Evolutionary conservation across 2,888 invertebrate species (phyloP), one percentile per base, ranked within the genome.

Genomic region (Dyspetes luteomarginatus): DNA sequence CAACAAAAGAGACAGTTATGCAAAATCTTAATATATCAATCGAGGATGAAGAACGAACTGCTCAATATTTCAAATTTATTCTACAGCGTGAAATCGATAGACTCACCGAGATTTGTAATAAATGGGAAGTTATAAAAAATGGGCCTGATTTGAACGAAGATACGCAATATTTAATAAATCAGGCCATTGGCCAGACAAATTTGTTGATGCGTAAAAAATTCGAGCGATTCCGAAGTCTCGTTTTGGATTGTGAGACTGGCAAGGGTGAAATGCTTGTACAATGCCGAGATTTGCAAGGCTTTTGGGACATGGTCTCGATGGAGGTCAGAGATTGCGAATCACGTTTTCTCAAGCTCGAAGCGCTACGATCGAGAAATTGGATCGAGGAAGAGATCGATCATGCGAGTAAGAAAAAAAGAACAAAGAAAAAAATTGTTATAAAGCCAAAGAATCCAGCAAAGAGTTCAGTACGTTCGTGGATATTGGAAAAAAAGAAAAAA

Each of bases 221-320:
- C 90, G 93, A 94, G 88, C 96, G 97, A 92, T 97, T 97, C 90
- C 93, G 93, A 60, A 0, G 93, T 92, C 88, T 91, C 81, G 87
- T 92, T 77, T 4, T 55, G 3, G 91, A 93, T 50, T 93, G 92
- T 89, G 93, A 89, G 86, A 90, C 76, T 87, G 92, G 89, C 78
- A 90, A 92, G 28, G 93, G 93, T n/a, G 89, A 92, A 28, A 93
- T 93, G 82, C 92, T 93, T 7, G 93, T 96, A 50, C 94, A 94
- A 0, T 93, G 94, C 77, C 94, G 94, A 4, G 97, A 97, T 92
- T 93, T 97, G 71, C 96, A 95, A 85, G 97, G 97, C 26, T 97
- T 97, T 93, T 97, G 97, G 97, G 97, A 97, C 87, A 96, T 97
- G 95, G 94, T 97, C 43, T 94, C 94, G 84, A 94, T 96, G 91